Evolutionary conservation across 37 sponge, comb jelly and placozoan species (phyloP).

Genomic region (Beroe forskalii): DNA sequence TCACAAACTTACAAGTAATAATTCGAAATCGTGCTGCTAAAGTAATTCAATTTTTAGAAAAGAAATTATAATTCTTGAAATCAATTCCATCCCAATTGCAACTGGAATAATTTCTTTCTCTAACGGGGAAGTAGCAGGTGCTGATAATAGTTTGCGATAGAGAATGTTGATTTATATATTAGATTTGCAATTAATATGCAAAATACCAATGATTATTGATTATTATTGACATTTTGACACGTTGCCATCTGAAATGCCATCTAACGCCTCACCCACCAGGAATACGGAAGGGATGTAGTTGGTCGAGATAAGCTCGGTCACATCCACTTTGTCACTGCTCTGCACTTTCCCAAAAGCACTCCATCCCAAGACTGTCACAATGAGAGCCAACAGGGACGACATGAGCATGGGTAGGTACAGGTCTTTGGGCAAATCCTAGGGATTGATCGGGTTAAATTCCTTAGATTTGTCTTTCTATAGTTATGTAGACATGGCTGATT

Average conservation of each 20-base stretch:
- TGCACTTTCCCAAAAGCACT: conserved; percentile 38
- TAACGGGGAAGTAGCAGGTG: too few species aligned
- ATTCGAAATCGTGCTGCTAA: not conserved
- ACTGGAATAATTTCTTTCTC: too few species aligned
- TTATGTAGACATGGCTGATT: too few species aligned
- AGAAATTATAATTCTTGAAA: not conserved
- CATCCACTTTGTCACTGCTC: conserved; percentile 2
- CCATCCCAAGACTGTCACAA: not conserved
- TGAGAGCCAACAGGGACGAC: conserved; percentile 11
- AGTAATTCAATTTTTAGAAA: not conserved
- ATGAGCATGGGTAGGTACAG: conserved; percentile 27
- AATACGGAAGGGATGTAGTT: conserved; percentile 38
- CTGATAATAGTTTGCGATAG: too few species aligned
- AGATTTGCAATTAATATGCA: too few species aligned
- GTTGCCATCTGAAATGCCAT: too few species aligned
- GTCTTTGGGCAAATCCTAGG: conserved; percentile 29
- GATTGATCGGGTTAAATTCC: not conserved
- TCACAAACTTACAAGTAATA: not conserved
- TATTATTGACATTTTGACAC: too few species aligned
- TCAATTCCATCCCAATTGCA: too few species aligned
- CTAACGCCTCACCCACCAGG: conserved; percentile 36
- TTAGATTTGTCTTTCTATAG: too few species aligned
- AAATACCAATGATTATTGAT: too few species aligned
- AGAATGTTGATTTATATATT: too few species aligned
- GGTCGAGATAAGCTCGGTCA: not conserved